A percentile compares a stretch with the other conserved stretches of the same genome.
Evolutionary conservation across 92 coral and sea anemone species (phyloP).

Genomic region (Pocillopora grandis): DNA sequence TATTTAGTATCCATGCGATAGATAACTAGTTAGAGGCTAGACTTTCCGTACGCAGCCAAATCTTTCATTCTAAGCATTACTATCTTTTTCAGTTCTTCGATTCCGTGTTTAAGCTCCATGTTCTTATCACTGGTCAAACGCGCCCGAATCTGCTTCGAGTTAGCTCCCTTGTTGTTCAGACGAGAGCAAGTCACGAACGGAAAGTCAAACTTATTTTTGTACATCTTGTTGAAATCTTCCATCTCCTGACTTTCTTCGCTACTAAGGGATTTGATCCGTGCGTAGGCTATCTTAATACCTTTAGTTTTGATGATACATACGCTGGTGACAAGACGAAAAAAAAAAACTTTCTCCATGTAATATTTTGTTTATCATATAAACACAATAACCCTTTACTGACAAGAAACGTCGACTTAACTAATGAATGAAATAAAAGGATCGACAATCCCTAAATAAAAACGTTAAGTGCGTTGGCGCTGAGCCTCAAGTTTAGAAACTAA

Average conservation of each 20-base stretch:
- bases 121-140: conserved; percentile 35
- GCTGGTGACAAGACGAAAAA: too few relatives aligned
- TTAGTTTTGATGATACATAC: too few relatives aligned
- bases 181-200: conserved; percentile 74
- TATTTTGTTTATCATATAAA: background rate
- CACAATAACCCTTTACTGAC: too few relatives aligned
- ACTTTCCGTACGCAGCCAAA: conserved; percentile 43
- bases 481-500: too few relatives aligned
- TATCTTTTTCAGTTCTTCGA: conserved; percentile 59
- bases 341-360: too few relatives aligned
- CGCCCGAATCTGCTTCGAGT: conserved; percentile 6
- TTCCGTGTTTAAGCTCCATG: conserved; percentile 55
- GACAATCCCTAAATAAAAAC: too few relatives aligned
- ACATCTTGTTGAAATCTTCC: conserved; percentile 33
- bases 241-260: conserved; percentile 35
- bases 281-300: too few relatives aligned
- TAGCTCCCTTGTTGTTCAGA: conserved; percentile 49
- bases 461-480: too few relatives aligned
- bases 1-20: too few relatives aligned
- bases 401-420: too few relatives aligned
- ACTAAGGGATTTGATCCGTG: background rate
- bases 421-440: too few relatives aligned
- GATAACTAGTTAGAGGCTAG: conserved; percentile 42
- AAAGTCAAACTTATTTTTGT: conserved; percentile 64
- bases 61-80: conserved; percentile 67